Percentiles rank a stretch among this genome's conserved stretches.
Evolutionary conservation across 2,113 vertebrate genomes (phyloP).

Genomic region (Pimephales promelas): DNA sequence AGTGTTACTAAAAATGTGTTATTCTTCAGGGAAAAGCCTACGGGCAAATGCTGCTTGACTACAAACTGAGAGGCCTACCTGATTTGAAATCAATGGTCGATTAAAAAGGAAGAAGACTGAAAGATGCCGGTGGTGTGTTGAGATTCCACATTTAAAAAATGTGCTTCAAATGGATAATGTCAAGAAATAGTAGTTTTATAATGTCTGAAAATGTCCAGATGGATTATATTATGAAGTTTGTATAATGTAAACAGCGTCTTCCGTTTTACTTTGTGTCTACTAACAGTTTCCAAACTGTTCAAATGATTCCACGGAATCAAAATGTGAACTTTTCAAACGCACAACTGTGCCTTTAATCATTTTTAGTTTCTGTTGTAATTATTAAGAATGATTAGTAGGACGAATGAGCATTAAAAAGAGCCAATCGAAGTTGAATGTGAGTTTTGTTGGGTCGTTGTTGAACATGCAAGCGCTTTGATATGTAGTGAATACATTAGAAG

Average conservation of each 20-base stretch:
- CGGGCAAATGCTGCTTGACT: slow-evolving; percentile 88
- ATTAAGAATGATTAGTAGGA: not conserved
- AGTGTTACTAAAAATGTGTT: not conserved
- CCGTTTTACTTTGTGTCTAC: not conserved
- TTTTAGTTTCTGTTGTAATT: not conserved
- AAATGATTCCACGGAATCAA: not conserved
- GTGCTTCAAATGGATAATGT: not conserved
- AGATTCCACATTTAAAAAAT: not conserved
- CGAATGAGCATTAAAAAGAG: not conserved
- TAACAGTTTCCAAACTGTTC: not conserved
- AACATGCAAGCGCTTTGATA: slow-evolving; percentile 28
- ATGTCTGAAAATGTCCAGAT: slow-evolving; percentile 25
- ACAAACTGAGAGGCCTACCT: slow-evolving; percentile 82
- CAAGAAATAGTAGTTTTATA: not conserved
- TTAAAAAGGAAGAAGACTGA: slow-evolving; percentile 51
- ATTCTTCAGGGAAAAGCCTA: slow-evolving; percentile 82
- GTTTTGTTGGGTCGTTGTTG: slow-evolving; percentile 9
- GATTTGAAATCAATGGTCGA: slow-evolving; percentile 85
- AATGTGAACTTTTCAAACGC: not conserved
- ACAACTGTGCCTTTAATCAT: not conserved
- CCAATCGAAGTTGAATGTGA: not conserved
- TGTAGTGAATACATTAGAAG: slow-evolving; percentile 10
- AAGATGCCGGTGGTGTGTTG: not conserved
- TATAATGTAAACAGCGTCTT: not conserved
- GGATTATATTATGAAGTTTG: slow-evolving; percentile 4